Evolutionary conservation across 1,140 invertebrate genomes (phyloP), one percentile per base, ranked within the genome.

Genomic region (Pogonomyrmex californicus): DNA sequence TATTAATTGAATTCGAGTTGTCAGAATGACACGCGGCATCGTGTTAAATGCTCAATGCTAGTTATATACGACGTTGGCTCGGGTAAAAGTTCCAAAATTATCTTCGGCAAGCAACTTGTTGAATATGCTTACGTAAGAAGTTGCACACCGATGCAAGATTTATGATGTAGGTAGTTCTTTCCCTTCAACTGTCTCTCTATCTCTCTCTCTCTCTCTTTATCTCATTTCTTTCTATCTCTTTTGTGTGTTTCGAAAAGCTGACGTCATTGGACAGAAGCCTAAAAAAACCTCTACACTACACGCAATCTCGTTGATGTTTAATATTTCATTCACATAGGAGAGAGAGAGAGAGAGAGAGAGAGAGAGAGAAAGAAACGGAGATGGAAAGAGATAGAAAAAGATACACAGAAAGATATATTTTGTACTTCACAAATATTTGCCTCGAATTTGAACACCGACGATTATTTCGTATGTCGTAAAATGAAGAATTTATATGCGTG

Each of bases 11-110:
- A 12, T 2, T 56, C 17, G 49, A 33, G 6, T 10, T 38, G 54
- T 47, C 17, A 30, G 41, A 38, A 49, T 58, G 30, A 44, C 49
- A 66, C 33, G 44, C 3, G 7, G 12, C 14, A 23, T 47, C 17
- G 44, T n/a, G 51, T 23, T 73, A 17, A 33, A 58, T 17, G 41
- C 12, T 83, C 68, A 73, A 73, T 73, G 68, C 10, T 54, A 58
- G 4, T 47, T 76, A 60, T 41, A 56, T 56, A 41, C 10, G 41
- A 76, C 9, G 36, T 85, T 79, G 73, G 75, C 71, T 65, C 47
- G 17, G 14, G 12, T 56, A 41, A 73, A 73, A 60, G 68, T 44
- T 73, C 79, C 79, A 73, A 83, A 83, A 83, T 83, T 73, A 83
- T 75, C 68, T 49, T 36, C 30, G n/a, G 41, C 54, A 60, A 83